phyloP scores from a whole-genome alignment of 2,888 invertebrate genomes.

The Cataglyphis rosenhaueri region DNA sequence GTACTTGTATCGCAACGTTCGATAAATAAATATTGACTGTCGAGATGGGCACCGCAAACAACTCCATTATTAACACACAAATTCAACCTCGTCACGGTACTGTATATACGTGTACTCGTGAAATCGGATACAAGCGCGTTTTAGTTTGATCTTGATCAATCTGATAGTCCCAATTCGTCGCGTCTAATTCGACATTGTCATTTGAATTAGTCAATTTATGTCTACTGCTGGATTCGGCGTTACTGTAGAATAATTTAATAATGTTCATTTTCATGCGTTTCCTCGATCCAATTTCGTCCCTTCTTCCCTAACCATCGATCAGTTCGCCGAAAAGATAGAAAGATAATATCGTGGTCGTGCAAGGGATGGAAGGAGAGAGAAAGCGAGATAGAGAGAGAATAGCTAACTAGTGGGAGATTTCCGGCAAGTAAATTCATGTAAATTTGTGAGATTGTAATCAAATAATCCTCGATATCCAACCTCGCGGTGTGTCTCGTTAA shows the following conservation, averaged over 20 bases:
- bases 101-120: constrained; percentile 25
- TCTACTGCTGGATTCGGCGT: constrained; percentile 74
- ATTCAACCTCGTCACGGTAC: constrained; percentile 74
- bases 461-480: constrained; percentile 71
- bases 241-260: constrained; percentile 80
- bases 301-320: constrained; percentile 14
- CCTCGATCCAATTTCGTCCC: constrained; percentile 1
- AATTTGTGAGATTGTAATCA: constrained; percentile 79
- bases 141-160: constrained; percentile 45
- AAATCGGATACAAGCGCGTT: constrained; percentile 50
- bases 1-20: constrained; percentile 73
- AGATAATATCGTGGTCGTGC: background rate
- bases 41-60: constrained; percentile 80
- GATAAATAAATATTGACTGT: constrained; percentile 83
- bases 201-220: constrained; percentile 77
- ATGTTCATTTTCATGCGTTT: constrained; percentile 70
- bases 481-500: constrained; percentile 68
- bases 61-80: constrained; percentile 83
- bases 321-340: constrained; percentile 20
- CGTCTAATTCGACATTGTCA: constrained; percentile 68
- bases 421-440: constrained; percentile 59
- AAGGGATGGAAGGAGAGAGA: background rate
- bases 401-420: constrained; percentile 10
- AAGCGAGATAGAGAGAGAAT: constrained; percentile 2
- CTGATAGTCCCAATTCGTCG: constrained; percentile 51